Evolutionary conservation across 2,113 vertebrate species (phyloP), one percentile per base, ranked within the genome.

Genomic region (Acanthisitta chloris): DNA sequence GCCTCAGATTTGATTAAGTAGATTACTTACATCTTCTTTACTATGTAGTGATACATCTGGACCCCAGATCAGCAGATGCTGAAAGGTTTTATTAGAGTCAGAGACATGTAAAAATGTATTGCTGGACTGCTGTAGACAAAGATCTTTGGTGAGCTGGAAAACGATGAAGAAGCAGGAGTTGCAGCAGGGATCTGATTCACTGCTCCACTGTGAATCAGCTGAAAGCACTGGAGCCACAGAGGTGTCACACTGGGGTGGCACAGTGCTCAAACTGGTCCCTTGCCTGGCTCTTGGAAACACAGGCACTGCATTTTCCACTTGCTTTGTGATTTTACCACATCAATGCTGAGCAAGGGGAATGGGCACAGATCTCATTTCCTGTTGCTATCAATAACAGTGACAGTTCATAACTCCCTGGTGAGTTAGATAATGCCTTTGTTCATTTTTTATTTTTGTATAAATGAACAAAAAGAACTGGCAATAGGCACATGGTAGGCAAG

Each of bases 361-460:
- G 4, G 26, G 85, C 6, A 1, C 70, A 59, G 85, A 83, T 95
- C 82, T 97, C 90, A 95, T 97, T 97, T 97, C 95, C 96, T 96
- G 90, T 97, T 96, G 88, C 93, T 96, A 95, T 95, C 90, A 88
- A 71, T 96, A 96, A 91, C 28, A 1, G 61, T 84, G 94, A 51
- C 90, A 90, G 69, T 78, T 97, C 92, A 96, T 95, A 96, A 90
- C 94, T 93, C 88, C 65, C 80, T 10, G 6, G 43, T 45, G 82
- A 74, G 45, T 76, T 86, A 84, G 92, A 95, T 93, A 92, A 92
- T 92, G 71, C 58, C 92, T 88, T 57, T 88, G 49, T 45, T 73
- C 74, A 48, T 90, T 86, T 90, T 82, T 81, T 73, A n/a, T 76
- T 81, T 94, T 79, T 73, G 49, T 90, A 94, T 71, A 88, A 90